Conservation (phyloP, 2,888 invertebrate species). For the Diaphora mendica region DNA sequence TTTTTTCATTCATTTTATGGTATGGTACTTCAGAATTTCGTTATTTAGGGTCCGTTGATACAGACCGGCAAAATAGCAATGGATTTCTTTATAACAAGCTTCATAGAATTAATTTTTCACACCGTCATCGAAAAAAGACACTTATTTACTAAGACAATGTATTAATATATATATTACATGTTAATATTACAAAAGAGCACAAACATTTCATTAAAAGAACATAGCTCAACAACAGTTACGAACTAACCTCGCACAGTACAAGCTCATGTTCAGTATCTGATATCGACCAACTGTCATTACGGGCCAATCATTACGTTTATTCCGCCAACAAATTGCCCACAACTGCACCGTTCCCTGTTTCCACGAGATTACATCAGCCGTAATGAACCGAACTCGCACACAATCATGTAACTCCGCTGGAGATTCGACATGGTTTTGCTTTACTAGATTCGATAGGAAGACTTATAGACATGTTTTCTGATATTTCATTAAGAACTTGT, state of each 20-base stretch:
- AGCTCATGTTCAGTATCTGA: not conserved
- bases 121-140: too few species aligned
- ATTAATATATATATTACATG: too few species aligned
- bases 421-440: constrained; percentile 23
- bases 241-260: not conserved
- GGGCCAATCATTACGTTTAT: constrained; percentile 7
- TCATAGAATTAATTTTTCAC: too few species aligned
- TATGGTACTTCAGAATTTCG: too few species aligned
- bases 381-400: constrained; percentile 25
- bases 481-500: not conserved
- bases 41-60: too few species aligned
- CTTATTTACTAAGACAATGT: too few species aligned
- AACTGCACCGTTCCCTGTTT: constrained; percentile 14
- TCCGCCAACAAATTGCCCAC: constrained; percentile 12
- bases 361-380: constrained; percentile 19
- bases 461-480: not conserved
- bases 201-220: not conserved
- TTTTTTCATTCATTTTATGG: too few species aligned
- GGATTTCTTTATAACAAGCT: too few species aligned
- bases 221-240: not conserved
- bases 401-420: constrained; percentile 23
- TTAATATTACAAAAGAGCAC: not conserved
- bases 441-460: constrained; percentile 3
- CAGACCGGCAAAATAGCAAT: too few species aligned
- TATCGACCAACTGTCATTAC: constrained; percentile 13